Base-by-base conservation (phyloP, 2,888 invertebrate genomes). In the Melolontha melolontha region DNA sequence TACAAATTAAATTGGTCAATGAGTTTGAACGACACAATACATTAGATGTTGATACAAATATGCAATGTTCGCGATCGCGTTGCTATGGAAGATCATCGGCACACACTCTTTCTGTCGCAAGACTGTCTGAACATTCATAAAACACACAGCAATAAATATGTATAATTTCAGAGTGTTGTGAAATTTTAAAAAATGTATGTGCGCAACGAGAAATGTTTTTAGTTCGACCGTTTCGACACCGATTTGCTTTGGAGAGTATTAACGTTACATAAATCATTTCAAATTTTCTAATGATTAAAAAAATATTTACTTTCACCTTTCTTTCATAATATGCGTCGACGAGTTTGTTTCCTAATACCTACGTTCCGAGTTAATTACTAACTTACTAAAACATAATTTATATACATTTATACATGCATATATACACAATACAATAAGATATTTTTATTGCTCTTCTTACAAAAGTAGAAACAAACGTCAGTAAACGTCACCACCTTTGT, bases 271-370 rank as follows among this genome's bases (percentile, higher is more conserved):
- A 62, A 62, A 16, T 16, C 39, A 62, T 47, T 34, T 47, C 59
- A 47, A 62, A 47, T 62, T 62, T 62, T 47, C 47, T 16, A 62
- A 62, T 47, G 59, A 62, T 34, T 47, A 47, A 62, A 57, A 47
- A 49, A 62, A 62, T 47, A 62, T 62, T 62, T 62, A 47, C 59
- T 62, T 62, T 62, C 59, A 47, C 59, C 59, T 62, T 62, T 62
- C 59, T 62, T 62, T 62, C 59, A 62, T 62, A 62, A 62, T 47
- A 62, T 16, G 42, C 59, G 39, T 47, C 59, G 14, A 34, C 47
- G 39, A 29, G 47, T 62, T 62, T 49, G 59, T 62, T 62, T 62
- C 47, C 47, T 47, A 47, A 62, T 47, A 49, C 29, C 1, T 29
- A 22, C 11, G 47, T 29, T 14, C 14, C 34, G 22, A 62, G 6